Evolutionary conservation across 1,140 invertebrate genomes (phyloP), one percentile per base, ranked within the genome.

Genomic region (Conopomorpha cramerella): DNA sequence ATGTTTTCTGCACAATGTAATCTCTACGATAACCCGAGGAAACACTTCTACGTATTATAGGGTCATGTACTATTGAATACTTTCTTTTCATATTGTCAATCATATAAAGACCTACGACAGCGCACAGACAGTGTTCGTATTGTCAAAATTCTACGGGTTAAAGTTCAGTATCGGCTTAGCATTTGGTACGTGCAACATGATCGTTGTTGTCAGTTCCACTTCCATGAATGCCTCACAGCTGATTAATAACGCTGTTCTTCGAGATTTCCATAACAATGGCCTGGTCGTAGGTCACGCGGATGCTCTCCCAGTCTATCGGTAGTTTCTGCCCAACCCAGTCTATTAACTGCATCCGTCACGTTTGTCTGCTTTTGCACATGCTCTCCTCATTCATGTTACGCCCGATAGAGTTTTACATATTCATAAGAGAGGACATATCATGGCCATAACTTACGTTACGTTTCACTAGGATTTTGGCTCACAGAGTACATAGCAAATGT

Each of bases 211-310:
- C n/a, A n/a, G n/a, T n/a, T n/a, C n/a, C n/a, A n/a, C n/a, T n/a
- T n/a, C 30, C 26, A 26, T 25, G 27, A 36, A 43, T 50, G 29
- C 44, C 46, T 49, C 43, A 54, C 44, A 37, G 43, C 49, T 52
- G 51, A 53, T 57, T 47, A 45, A 45, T 49, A 39, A 37, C 30
- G 28, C 11, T 44, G 35, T 41, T 49, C 28, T 37, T 45, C 35
- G 38, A 34, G 46, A 61, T 61, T 64, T 54, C 47, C 52, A 64
- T 71, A 49, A 71, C 61, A 67, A 67, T 65, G 50, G 54, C 35
- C 26, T 30, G 55, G 62, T 57, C 57, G 54, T 51, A 56, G 64
- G 62, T 72, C 55, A 51, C 40, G 51, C 46, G 38, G 42, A 45
- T 56, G 57, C 55, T 57, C 55, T 60, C n/a, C n/a, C n/a, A n/a